A percentile compares a stretch with the other conserved stretches of the same genome.
phyloP scores from a whole-genome alignment of 2,113 vertebrate genomes.

The Lasiurus cinereus region DNA sequence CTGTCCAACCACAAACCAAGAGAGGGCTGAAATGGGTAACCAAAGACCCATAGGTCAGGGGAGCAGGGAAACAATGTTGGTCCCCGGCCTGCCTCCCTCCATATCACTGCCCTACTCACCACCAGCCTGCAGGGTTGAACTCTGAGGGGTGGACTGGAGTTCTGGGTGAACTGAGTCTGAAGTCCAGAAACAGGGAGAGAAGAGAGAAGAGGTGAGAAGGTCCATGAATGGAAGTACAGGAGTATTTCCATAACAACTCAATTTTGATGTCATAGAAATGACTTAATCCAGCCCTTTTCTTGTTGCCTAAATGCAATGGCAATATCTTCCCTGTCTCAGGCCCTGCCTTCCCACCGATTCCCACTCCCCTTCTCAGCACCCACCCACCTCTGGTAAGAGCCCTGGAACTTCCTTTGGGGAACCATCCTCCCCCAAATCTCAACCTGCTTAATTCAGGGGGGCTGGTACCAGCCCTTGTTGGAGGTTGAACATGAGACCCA shows the following conservation, averaged over 20 bases:
- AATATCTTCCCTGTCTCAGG: neutral
- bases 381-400: neutral
- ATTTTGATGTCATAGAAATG: neutral
- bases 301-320: neutral
- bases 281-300: neutral
- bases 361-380: neutral
- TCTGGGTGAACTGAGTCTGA: neutral
- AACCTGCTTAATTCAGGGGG: neutral
- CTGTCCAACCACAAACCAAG: neutral
- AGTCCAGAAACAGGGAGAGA: neutral
- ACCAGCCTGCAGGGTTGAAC: accelerated
- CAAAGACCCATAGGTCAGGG: neutral
- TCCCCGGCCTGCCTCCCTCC: too few species aligned
- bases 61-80: neutral
- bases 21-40: neutral
- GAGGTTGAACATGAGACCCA: neutral
- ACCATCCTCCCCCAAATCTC: neutral
- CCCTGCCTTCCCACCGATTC: neutral
- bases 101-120: constrained; percentile 9
- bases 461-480: neutral
- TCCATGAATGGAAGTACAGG: neutral
- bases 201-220: neutral
- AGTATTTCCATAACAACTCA: neutral
- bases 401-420: neutral
- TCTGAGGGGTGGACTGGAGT: neutral